Percentiles rank a stretch among this genome's conserved stretches.
phyloP scores from a whole-genome alignment of 2,113 vertebrate species.

The Thamnophis sirtalis region DNA sequence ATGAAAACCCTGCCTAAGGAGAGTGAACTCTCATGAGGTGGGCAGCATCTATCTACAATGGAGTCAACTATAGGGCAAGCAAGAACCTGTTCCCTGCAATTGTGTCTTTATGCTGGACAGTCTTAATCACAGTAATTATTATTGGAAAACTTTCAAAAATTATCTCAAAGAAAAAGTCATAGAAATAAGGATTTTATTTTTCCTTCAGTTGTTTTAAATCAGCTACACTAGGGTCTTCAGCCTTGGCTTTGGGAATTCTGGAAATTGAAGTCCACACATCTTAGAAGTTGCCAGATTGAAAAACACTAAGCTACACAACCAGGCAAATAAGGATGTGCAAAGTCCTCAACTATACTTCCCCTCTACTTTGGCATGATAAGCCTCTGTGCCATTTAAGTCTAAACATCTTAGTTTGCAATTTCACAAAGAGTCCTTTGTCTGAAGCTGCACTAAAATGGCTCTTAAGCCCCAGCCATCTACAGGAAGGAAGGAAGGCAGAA shows the following conservation, averaged over 20 bases:
- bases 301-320: neutral
- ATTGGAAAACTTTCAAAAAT: neutral
- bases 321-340: neutral
- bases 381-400: neutral
- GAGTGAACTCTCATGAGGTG: slow-evolving; percentile 5
- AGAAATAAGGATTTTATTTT: neutral
- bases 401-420: neutral
- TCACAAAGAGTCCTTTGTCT: neutral
- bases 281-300: neutral
- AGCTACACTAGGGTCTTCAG: neutral
- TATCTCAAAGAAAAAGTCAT: neutral
- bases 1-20: neutral
- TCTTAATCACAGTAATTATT: neutral
- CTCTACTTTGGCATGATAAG: neutral
- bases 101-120: neutral
- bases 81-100: neutral
- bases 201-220: neutral
- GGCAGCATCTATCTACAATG: slow-evolving; percentile 31
- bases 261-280: neutral
- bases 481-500: neutral
- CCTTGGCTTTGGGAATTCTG: neutral
- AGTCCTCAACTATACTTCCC: neutral
- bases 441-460: neutral
- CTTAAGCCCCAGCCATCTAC: neutral
- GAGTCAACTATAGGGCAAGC: neutral